These are phyloP conservation scores for Poeciliopsis paucimaculata DNA, from an alignment of 2,797 vertebrate genomes.

Conservation along the genomic window DNA sequence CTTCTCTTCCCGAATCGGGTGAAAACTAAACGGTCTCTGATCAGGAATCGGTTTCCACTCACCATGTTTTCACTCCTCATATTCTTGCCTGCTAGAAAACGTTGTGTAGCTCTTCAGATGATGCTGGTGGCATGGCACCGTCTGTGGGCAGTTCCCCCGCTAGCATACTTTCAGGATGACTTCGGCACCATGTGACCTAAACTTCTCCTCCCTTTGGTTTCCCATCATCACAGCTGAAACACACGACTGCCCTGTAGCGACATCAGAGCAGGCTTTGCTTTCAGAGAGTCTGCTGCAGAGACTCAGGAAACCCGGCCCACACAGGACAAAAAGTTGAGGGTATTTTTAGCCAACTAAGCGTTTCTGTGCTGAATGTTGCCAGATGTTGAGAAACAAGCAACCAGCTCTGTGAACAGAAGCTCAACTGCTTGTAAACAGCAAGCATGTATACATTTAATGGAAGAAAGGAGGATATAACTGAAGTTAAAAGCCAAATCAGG, in stretches of 20 bases:
- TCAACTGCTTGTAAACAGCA: too few relatives aligned
- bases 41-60: constrained; percentile 65
- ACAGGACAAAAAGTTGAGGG: not conserved
- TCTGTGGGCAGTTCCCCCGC: constrained; percentile 30
- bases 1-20: constrained; percentile 21
- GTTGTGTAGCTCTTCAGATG: constrained; percentile 29
- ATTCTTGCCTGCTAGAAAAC: constrained; percentile 17
- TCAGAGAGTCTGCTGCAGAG: not conserved
- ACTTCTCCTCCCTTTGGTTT: constrained; percentile 28
- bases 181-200: constrained; percentile 72
- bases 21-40: not conserved
- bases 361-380: not conserved
- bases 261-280: constrained; percentile 17
- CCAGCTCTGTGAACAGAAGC: too few relatives aligned
- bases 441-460: too few relatives aligned
- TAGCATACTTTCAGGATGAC: constrained; percentile 69
- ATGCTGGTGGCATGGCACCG: constrained; percentile 43
- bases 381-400: too few relatives aligned
- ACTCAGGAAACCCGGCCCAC: not conserved
- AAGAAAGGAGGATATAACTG: too few relatives aligned
- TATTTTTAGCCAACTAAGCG: constrained; percentile 18
- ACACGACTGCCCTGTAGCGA: constrained; percentile 59
- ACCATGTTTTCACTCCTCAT: constrained; percentile 68
- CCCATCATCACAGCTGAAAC: constrained; percentile 38
- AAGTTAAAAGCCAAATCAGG: too few relatives aligned